These are phyloP conservation scores for Xyrichtys novacula DNA, from an alignment of 2,797 vertebrate species.

Conservation along the genomic window DNA sequence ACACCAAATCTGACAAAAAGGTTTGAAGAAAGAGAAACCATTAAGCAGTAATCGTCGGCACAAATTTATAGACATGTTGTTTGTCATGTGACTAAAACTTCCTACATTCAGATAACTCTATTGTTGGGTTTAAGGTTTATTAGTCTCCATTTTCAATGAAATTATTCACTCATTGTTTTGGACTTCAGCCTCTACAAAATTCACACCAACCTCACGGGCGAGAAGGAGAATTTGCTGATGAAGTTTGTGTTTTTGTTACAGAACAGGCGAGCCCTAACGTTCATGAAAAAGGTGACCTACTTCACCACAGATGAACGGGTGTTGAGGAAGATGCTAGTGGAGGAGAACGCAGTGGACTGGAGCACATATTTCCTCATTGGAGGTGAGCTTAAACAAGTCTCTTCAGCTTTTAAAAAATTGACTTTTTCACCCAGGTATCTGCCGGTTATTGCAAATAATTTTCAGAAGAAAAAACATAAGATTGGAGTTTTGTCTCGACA, in stretches of 20 bases:
- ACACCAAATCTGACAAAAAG: too few species aligned
- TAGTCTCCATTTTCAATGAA: background rate
- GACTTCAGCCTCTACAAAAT: background rate
- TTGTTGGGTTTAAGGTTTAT: too few species aligned
- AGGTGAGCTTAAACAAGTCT: conserved; percentile 49
- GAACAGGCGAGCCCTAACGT: conserved; percentile 35
- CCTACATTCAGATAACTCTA: too few species aligned
- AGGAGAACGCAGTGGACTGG: conserved; percentile 72
- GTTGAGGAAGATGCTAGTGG: conserved; percentile 61
- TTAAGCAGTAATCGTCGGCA: too few species aligned
- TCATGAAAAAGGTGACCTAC: conserved; percentile 37
- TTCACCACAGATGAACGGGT: conserved; percentile 66
- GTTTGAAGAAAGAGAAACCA: too few species aligned
- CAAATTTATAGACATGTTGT: too few species aligned
- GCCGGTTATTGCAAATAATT: background rate
- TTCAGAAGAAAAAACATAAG: too few species aligned
- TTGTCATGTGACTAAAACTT: too few species aligned
- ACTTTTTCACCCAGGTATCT: background rate
- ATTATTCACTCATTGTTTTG: too few species aligned
- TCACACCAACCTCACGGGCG: too few species aligned
- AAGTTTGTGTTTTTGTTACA: conserved; percentile 3
- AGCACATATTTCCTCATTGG: conserved; percentile 58
- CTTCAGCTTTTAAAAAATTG: background rate
- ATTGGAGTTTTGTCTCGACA: too few species aligned
- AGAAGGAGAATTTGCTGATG: too few species aligned